These are phyloP conservation scores for Epinephelus fuscoguttatus DNA, from an alignment of 2,113 vertebrate species.

Conservation along the genomic window DNA sequence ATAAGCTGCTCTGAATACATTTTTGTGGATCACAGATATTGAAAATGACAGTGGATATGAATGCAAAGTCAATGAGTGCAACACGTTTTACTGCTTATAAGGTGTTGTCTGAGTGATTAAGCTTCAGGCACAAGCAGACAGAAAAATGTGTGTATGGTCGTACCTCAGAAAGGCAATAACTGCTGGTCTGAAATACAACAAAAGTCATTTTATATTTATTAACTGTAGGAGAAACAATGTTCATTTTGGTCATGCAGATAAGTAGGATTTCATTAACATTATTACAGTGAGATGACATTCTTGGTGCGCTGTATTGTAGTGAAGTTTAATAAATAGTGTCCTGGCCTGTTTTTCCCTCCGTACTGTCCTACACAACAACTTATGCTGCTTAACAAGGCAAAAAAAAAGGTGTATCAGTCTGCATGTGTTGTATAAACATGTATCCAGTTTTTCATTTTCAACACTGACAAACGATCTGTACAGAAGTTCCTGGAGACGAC, in stretches of 20 bases:
- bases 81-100: not conserved
- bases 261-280: not conserved
- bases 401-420: not conserved
- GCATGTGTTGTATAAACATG: not conserved
- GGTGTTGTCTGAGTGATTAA: not conserved
- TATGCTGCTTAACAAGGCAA: not conserved
- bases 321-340: too few species aligned
- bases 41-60: not conserved
- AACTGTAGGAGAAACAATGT: not conserved
- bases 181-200: not conserved
- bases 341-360: not conserved
- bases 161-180: not conserved
- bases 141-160: not conserved
- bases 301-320: not conserved
- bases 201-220: conserved; percentile 12
- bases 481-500: not conserved
- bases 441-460: not conserved
- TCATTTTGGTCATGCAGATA: conserved; percentile 5
- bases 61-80: not conserved
- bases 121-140: not conserved
- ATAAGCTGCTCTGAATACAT: not conserved
- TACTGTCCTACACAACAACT: not conserved
- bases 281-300: conserved; percentile 9
- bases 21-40: not conserved
- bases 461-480: not conserved